A percentile compares a stretch with the other conserved stretches of the same genome.
Conservation (phyloP, 1,140 invertebrate species). For the Drosophila ohnishii region DNA sequence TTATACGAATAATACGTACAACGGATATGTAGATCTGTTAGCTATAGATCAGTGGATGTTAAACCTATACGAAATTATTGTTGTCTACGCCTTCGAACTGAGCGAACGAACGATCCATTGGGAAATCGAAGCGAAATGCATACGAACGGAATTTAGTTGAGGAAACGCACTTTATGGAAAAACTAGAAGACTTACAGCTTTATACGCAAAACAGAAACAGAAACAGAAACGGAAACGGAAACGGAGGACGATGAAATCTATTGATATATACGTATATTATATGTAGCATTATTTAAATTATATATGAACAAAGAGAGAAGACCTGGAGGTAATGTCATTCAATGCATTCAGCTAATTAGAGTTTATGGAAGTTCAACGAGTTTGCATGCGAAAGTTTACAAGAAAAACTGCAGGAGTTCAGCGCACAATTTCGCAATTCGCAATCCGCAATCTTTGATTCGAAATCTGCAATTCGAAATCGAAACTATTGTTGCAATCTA, state of each 20-base stretch:
- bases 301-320: conserved; percentile 49
- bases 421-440: conserved; percentile 30
- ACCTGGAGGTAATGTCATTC: conserved; percentile 63
- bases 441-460: conserved; percentile 26
- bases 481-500: conserved; percentile 64
- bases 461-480: conserved; percentile 31
- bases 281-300: conserved; percentile 75
- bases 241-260: conserved; percentile 58
- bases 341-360: conserved; percentile 62
- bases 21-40: conserved; percentile 41
- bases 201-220: conserved; percentile 64
- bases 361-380: conserved; percentile 28
- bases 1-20: conserved; percentile 22
- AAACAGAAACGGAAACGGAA: conserved; percentile 8
- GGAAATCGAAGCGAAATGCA: conserved; percentile 49
- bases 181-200: conserved; percentile 82
- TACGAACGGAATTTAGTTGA: conserved; percentile 75
- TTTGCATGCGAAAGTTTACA: conserved; percentile 17
- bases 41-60: conserved; percentile 40
- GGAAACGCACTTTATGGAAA: conserved; percentile 73
- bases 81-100: conserved; percentile 49
- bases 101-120: conserved; percentile 39
- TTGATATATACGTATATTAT: conserved; percentile 63
- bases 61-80: conserved; percentile 47
- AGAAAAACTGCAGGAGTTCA: conserved; percentile 21